Evolutionary conservation across 2,888 invertebrate species (phyloP).

Genomic region (Mesorhabditis spiculigera): DNA sequence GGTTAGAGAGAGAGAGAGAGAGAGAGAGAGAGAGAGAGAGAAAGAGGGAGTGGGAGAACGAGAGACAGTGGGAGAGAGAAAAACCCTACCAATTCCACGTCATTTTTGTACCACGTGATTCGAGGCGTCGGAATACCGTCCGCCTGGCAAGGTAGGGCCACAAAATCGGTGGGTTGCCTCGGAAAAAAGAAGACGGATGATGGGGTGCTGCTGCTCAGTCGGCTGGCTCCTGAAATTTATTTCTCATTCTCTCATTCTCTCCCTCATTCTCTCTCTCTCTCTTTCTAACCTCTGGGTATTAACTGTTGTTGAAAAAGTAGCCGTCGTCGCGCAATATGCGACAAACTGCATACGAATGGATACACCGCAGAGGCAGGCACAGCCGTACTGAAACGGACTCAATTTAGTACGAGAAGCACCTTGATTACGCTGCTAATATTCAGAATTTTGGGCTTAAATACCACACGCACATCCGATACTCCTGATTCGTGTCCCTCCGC

Average conservation of each 20-base stretch:
- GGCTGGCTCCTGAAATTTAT: slow-evolving; percentile 24
- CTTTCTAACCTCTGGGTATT: slow-evolving; percentile 21
- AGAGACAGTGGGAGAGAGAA: neutral
- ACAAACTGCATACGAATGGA: slow-evolving; percentile 40
- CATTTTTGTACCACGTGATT: slow-evolving; percentile 36
- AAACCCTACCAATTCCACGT: slow-evolving; percentile 28
- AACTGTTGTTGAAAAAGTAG: slow-evolving; percentile 38
- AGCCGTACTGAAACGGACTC: slow-evolving; percentile 20
- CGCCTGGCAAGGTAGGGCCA: slow-evolving; percentile 32
- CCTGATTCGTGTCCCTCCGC: slow-evolving; percentile 19
- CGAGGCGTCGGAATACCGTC: slow-evolving; percentile 27
- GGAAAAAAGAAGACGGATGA: slow-evolving; percentile 35
- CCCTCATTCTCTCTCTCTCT: no score
- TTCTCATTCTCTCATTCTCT: no score
- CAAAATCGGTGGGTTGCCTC: slow-evolving; percentile 27
- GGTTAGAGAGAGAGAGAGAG: no score
- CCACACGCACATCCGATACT: slow-evolving; percentile 24
- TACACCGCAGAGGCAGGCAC: slow-evolving; percentile 27
- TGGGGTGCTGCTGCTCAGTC: slow-evolving; percentile 20
- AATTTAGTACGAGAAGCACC: neutral
- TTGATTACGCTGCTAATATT: neutral
- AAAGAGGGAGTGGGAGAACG: no score
- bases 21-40: no score
- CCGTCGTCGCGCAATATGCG: slow-evolving; percentile 26
- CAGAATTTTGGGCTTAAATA: neutral